phyloP scores from a whole-genome alignment of 64 coral and sea anemone genomes.

The Montipora efflorescens region DNA sequence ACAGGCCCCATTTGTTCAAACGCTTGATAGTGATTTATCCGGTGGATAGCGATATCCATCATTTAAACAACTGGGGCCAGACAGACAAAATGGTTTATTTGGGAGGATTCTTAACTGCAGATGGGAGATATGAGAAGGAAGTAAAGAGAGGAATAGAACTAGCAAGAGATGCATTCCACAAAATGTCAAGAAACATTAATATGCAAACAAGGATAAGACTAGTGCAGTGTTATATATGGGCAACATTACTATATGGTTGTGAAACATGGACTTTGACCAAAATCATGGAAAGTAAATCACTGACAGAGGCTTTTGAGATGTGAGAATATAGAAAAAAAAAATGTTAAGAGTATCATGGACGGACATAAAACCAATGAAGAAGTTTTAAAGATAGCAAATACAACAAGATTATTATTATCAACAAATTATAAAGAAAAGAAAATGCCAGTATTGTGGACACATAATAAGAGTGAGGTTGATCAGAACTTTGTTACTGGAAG shows the following conservation, averaged over 20 bases:
- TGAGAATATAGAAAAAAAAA: neutral
- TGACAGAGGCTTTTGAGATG: neutral
- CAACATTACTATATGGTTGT: constrained; percentile 5
- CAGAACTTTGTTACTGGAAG: too few species aligned
- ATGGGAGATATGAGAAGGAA: constrained; percentile 34
- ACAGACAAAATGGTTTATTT: neutral
- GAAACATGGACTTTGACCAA: constrained; percentile 32
- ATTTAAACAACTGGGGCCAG: too few species aligned
- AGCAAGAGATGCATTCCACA: constrained; percentile 22
- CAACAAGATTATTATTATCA: too few species aligned
- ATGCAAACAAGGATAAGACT: neutral
- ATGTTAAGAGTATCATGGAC: constrained; percentile 30
- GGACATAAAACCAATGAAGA: neutral
- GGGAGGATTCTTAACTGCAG: constrained; percentile 1
- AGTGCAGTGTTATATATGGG: neutral
- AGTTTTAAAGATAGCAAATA: too few species aligned
- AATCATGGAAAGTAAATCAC: neutral
- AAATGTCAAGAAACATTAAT: constrained; percentile 13
- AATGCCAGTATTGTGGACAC: too few species aligned
- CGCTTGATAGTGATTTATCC: too few species aligned
- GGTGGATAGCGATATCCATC: too few species aligned
- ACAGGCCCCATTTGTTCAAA: too few species aligned
- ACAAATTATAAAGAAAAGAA: too few species aligned
- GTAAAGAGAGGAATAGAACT: constrained; percentile 31
- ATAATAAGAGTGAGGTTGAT: too few species aligned